phyloP scores from a whole-genome alignment of 2,113 vertebrate genomes.

The Psophia crepitans region DNA sequence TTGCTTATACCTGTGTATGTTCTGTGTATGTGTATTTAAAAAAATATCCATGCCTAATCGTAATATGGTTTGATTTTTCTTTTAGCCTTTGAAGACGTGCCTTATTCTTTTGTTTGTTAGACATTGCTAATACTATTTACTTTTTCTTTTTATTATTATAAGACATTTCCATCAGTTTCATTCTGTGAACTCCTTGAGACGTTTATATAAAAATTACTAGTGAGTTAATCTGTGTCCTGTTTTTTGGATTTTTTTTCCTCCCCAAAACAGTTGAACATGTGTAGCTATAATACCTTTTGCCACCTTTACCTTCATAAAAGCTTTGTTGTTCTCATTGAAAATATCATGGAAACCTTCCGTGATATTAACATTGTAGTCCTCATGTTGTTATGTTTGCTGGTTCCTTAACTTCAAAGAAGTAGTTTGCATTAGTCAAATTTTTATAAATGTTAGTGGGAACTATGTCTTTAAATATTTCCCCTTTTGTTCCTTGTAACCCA shows the following conservation, averaged over 20 bases:
- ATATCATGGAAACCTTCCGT: constrained; percentile 32
- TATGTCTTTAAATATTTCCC: background rate
- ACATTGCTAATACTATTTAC: constrained; percentile 26
- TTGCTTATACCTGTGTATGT: background rate
- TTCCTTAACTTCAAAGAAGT: background rate
- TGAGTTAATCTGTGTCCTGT: constrained; percentile 74
- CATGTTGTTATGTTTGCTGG: background rate
- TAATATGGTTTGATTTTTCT: background rate
- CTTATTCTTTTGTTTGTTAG: constrained; percentile 26
- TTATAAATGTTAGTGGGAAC: background rate
- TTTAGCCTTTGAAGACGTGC: constrained; percentile 26
- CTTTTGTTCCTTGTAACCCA: background rate
- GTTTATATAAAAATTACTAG: constrained; percentile 87
- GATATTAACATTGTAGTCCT: constrained; percentile 48
- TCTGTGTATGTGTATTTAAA: background rate
- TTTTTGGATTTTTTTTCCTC: constrained; percentile 24
- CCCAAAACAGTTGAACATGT: background rate
- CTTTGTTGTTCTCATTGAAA: constrained; percentile 57
- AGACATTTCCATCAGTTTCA: constrained; percentile 81
- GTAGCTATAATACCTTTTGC: constrained; percentile 19
- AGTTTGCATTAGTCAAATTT: constrained; percentile 6
- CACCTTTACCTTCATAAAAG: constrained; percentile 1
- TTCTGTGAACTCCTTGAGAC: constrained; percentile 87
- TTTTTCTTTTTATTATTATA: constrained; percentile 62
- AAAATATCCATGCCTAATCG: background rate